Evolutionary conservation across 2,113 vertebrate genomes (phyloP).

Genomic region (Excalfactoria chinensis): DNA sequence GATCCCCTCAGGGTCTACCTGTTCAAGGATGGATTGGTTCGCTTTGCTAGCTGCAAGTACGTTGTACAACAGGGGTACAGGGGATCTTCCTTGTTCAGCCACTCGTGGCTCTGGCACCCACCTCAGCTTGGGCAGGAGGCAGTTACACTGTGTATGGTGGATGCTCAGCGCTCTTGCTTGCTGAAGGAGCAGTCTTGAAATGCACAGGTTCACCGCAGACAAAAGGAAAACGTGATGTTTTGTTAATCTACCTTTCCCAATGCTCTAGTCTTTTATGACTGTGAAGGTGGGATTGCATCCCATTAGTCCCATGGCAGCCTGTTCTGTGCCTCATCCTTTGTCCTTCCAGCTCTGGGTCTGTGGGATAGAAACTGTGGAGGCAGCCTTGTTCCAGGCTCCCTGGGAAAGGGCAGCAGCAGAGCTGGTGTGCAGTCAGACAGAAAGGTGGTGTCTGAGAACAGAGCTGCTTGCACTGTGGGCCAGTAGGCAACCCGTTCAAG

Average conservation of each 20-base stretch:
- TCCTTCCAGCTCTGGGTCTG: not conserved
- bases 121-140: not conserved
- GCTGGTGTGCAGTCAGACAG: not conserved
- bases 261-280: not conserved
- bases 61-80: slow-evolving; percentile 12
- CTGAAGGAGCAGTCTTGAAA: not conserved
- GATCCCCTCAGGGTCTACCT: slow-evolving; percentile 95
- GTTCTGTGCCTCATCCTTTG: not conserved
- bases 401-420: not conserved
- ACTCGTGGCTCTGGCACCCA: not conserved
- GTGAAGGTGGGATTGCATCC: not conserved
- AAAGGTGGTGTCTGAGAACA: not conserved
- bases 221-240: not conserved
- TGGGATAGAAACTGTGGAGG: not conserved
- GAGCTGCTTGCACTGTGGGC: not conserved
- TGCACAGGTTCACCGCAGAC: not conserved
- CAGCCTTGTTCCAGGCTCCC: not conserved
- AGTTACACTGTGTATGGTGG: rapidly evolving
- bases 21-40: slow-evolving; percentile 95
- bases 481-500: not conserved
- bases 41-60: slow-evolving; percentile 99
- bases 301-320: not conserved
- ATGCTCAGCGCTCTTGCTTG: not conserved
- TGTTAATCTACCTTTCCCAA: not conserved
- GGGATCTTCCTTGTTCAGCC: not conserved